Evolutionary conservation across 2,113 vertebrate genomes (phyloP).

Genomic region (Sinocyclocheilus anophthalmus): DNA sequence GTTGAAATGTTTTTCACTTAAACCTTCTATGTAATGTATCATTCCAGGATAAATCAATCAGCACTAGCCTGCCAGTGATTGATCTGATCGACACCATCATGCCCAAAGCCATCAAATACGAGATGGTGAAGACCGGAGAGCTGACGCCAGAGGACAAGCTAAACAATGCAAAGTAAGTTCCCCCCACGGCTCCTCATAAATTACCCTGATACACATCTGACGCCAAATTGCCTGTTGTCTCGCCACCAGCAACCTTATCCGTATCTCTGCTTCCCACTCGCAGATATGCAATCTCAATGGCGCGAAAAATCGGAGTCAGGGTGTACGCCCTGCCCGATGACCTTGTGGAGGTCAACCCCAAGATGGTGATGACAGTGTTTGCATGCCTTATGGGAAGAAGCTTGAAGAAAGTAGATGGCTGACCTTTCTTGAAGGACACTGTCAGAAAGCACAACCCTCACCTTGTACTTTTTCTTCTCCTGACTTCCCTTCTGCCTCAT

Average conservation of each 20-base stretch:
- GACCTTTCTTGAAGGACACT: constrained; percentile 31
- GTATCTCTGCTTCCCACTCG: constrained; percentile 5
- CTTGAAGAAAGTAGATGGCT: constrained; percentile 79
- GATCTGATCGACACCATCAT: constrained; percentile 93
- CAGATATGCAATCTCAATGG: constrained; percentile 95
- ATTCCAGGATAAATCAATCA: constrained; percentile 89
- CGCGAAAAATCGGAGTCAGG: constrained; percentile 93
- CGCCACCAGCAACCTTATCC: background rate
- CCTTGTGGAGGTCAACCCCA: constrained; percentile 93
- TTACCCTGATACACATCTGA: constrained; percentile 25
- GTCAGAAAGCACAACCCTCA: constrained; percentile 8
- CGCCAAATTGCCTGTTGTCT: constrained; percentile 7
- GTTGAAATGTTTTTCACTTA: background rate
- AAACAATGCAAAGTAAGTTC: constrained; percentile 85
- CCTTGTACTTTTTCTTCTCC: background rate
- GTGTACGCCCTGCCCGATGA: constrained; percentile 91
- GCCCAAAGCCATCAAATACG: constrained; percentile 84
- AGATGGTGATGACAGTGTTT: constrained; percentile 98
- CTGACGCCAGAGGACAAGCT: constrained; percentile 79
- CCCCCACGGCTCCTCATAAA: constrained; percentile 5
- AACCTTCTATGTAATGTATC: constrained; percentile 10
- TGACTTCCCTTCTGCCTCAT: background rate
- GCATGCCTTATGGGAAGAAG: constrained; percentile 93
- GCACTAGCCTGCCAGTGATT: constrained; percentile 92
- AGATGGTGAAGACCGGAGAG: constrained; percentile 85